Evolutionary conservation across 2,888 invertebrate species (phyloP), one percentile per base, ranked within the genome.

Genomic region (Sabatieria punctata): DNA sequence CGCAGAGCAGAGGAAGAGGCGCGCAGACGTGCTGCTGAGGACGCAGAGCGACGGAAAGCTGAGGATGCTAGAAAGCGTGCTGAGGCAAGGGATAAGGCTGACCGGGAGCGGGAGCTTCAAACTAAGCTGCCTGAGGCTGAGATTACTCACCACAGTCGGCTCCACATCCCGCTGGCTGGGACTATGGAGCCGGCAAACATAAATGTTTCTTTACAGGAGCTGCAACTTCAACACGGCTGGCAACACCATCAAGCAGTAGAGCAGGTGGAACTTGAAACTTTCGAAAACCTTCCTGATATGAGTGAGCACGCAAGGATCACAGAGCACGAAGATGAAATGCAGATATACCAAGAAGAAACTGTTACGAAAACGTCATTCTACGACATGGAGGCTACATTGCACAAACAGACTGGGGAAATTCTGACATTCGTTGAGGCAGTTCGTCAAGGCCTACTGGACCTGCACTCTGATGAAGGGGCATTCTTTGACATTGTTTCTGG

Each of bases 361-460:
- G 35, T 30, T 13, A 46, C 37, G 8, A 25, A 33, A 3, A 47
- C 47, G 6, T 26, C 46, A 23, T 47, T 47, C 26, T 47, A 36
- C 37, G 47, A 47, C 13, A 18, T 44, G 24, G 43, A 47, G 21
- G 37, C 44, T 2, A 25, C 35, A 15, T 22, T 24, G 22, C 30
- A 27, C 19, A 8, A 36, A 11, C 35, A 47, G 22, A 37, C 47
- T 11, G 43, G 43, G 53, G 79, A 84, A 64, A 75, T 79, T 53
- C 72, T 91, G 57, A 85, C 85, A 13, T 78, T 91, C 33, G 79
- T 82, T 53, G 85, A 89, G 69, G 89, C 89, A 13, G 85, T 91
- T 52, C 77, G 79, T 55, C 76, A 80, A 69, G 77, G 85, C 54
- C 78, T 89, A 54, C 73, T 91, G 47, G 86, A 91, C 66, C 82